These are phyloP conservation scores for Sphaeramia orbicularis DNA, from an alignment of 2,797 vertebrate genomes.

Conservation along the genomic window DNA sequence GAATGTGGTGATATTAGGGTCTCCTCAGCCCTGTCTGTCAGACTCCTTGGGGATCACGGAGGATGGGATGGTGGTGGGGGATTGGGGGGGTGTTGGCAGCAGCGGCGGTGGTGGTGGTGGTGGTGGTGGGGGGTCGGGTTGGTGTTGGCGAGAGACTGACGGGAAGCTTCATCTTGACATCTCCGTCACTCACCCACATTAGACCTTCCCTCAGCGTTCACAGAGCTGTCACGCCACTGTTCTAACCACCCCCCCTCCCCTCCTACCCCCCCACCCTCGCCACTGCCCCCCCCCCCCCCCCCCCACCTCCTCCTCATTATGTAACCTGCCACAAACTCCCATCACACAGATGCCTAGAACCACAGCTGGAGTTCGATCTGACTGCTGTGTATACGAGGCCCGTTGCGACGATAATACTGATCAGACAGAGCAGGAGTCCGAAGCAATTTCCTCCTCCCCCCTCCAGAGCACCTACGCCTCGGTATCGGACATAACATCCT, in stretches of 20 bases:
- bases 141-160: conserved; percentile 57
- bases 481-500: conserved; percentile 81
- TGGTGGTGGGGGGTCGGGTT: not conserved
- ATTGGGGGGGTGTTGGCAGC: too few relatives aligned
- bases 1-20: conserved; percentile 47
- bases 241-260: conserved; percentile 50
- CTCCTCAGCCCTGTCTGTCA: conserved; percentile 51
- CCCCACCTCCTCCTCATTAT: conserved; percentile 49
- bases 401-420: conserved; percentile 61
- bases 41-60: conserved; percentile 43
- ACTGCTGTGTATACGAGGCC: conserved; percentile 54
- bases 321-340: conserved; percentile 72
- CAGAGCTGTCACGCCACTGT: conserved; percentile 69
- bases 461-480: conserved; percentile 64
- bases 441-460: conserved; percentile 78
- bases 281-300: conserved; percentile 28
- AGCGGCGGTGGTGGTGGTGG: too few relatives aligned
- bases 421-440: conserved; percentile 72
- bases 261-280: not conserved
- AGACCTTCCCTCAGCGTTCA: conserved; percentile 59
- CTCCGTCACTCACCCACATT: conserved; percentile 71
- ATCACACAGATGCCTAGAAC: conserved; percentile 37
- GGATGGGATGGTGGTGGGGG: too few relatives aligned
- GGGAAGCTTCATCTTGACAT: conserved; percentile 76
- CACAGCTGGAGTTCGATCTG: conserved; percentile 38